These are phyloP conservation scores for Charaxes varanes DNA, from an alignment of 1,140 invertebrate genomes.

Conservation along the genomic window DNA sequence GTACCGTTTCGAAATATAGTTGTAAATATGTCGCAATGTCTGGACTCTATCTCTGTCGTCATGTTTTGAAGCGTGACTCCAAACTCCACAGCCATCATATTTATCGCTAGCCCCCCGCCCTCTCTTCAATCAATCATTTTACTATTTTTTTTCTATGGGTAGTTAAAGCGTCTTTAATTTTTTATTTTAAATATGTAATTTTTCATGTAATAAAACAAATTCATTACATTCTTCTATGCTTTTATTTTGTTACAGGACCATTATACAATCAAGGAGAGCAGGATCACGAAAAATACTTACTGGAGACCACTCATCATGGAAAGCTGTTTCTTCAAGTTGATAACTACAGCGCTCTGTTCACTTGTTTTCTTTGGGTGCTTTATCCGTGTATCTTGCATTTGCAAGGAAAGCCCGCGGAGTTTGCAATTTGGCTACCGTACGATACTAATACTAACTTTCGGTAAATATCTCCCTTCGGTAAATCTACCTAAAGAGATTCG, in stretches of 20 bases:
- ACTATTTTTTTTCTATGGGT: too few species aligned
- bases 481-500: too few species aligned
- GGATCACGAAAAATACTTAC: conserved; percentile 26
- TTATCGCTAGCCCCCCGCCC: too few species aligned
- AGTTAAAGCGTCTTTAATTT: not conserved
- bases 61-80: too few species aligned
- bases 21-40: too few species aligned
- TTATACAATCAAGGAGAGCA: conserved; percentile 36
- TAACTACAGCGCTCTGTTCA: conserved; percentile 32
- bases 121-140: too few species aligned
- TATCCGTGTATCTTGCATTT: conserved; percentile 35
- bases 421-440: conserved; percentile 48
- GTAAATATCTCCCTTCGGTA: too few species aligned
- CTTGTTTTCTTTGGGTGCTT: conserved; percentile 40
- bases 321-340: conserved; percentile 26
- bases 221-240: not conserved
- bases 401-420: conserved; percentile 33
- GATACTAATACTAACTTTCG: conserved; percentile 30
- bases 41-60: too few species aligned
- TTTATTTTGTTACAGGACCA: conserved; percentile 28
- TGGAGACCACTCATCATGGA: conserved; percentile 21
- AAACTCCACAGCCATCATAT: too few species aligned
- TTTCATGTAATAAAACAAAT: not conserved
- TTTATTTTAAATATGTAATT: conserved; percentile 7
- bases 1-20: too few species aligned